These are phyloP conservation scores for Halichoeres trimaculatus DNA, from an alignment of 2,113 vertebrate genomes.

Conservation along the genomic window DNA sequence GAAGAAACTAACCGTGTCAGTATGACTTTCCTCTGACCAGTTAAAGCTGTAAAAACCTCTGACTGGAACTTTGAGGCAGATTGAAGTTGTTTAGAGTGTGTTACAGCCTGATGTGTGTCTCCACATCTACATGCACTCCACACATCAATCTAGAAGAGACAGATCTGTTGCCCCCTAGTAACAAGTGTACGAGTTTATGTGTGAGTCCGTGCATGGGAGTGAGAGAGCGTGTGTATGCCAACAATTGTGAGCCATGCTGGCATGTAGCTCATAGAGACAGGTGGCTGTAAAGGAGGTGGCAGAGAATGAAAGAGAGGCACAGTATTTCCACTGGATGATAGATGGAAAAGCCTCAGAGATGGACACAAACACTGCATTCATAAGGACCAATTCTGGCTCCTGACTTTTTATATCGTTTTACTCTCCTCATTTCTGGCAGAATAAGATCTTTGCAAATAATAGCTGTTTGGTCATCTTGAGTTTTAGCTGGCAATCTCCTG, in stretches of 20 bases:
- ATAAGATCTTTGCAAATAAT: background rate
- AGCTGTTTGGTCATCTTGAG: background rate
- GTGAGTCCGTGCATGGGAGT: background rate
- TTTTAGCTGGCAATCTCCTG: background rate
- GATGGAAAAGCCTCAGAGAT: background rate
- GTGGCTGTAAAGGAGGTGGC: constrained; percentile 53
- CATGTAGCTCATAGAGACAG: constrained; percentile 51
- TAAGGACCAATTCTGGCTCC: background rate
- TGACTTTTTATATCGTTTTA: background rate
- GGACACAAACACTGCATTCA: constrained; percentile 4
- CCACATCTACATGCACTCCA: background rate
- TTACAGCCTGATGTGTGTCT: background rate
- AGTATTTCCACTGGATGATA: constrained; percentile 27
- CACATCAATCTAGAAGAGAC: background rate
- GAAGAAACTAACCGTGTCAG: constrained; percentile 2
- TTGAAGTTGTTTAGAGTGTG: background rate
- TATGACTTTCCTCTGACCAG: background rate
- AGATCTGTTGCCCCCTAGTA: constrained; percentile 20
- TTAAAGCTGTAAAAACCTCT: background rate
- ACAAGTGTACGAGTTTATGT: background rate
- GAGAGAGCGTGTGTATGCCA: constrained; percentile 25
- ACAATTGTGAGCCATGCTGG: constrained; percentile 42
- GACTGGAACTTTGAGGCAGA: background rate
- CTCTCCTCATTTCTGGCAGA: background rate
- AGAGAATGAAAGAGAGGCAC: constrained; percentile 28